Evolutionary conservation across 2,888 invertebrate species (phyloP).

Genomic region (Philaethria dido): DNA sequence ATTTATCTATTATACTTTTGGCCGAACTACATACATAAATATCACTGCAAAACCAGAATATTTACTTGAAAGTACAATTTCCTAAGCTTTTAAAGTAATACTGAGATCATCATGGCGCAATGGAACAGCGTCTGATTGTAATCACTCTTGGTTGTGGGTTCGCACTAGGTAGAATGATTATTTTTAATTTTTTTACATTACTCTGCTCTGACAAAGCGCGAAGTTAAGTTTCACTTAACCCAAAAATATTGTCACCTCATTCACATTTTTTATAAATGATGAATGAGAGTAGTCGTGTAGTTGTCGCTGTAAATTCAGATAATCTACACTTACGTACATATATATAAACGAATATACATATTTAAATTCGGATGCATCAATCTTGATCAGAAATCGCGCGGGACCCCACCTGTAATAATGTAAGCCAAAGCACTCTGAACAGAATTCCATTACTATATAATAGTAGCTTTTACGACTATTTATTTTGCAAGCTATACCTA

Average conservation of each 20-base stretch:
- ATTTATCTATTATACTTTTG: no score
- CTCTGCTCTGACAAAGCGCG: no score
- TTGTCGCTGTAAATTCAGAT: slow-evolving; percentile 37
- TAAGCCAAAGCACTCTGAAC: slow-evolving; percentile 56
- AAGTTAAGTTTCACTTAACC: no score
- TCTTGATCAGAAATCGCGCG: slow-evolving; percentile 71
- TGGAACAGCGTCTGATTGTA: no score
- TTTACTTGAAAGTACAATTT: no score
- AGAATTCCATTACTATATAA: slow-evolving; percentile 54
- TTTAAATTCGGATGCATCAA: slow-evolving; percentile 61
- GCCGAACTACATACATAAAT: no score
- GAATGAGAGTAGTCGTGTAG: slow-evolving; percentile 26
- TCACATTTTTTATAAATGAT: slow-evolving; percentile 7
- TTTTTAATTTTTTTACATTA: no score
- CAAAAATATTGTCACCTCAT: not conserved
- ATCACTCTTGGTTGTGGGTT: no score
- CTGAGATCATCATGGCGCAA: no score
- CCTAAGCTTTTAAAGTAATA: no score
- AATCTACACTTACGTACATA: slow-evolving; percentile 25
- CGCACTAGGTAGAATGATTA: no score
- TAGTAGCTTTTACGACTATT: slow-evolving; percentile 10
- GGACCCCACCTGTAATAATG: slow-evolving; percentile 57
- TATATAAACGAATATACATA: slow-evolving; percentile 26
- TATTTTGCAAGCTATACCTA: not conserved
- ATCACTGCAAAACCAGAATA: no score